Evolutionary conservation across 2,888 invertebrate species (phyloP), one percentile per base, ranked within the genome.

Genomic region (Hipparchia sbordonii): DNA sequence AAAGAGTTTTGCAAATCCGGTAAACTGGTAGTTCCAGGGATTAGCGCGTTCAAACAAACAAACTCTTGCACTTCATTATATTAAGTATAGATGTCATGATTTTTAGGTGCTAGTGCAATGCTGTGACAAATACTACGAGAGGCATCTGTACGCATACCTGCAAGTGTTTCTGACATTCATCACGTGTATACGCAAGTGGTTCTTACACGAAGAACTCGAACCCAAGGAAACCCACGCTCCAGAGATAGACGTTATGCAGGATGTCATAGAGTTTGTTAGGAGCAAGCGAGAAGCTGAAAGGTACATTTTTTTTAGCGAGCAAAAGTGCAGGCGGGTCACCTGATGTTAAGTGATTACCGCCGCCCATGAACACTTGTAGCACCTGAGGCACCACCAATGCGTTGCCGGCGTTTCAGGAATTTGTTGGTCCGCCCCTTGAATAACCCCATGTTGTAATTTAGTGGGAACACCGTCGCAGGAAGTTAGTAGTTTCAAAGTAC

Each of bases 121-220:
- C 80, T 95, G 94, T 83, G 95, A 95, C 79, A 94, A 91, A 83
- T 89, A 90, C 79, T 95, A 96, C 83, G 94, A 95, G 77, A 90
- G 89, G 13, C 95, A 96, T 81, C 86, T 95, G 0, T 87, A 90
- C 72, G 94, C 95, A 0, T 97, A 96, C 82, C 86, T 97, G 62
- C 95, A 95, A 85, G 95, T 97, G 3, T 97, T 97, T 82, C 92
- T 95, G 76, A 95, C 96, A 0, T 97, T 97, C 84, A 86, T 96
- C 1, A 87, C 92, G 2, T 95, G 95, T 77, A 89, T 97, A 39
- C 87, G 90, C 62, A 93, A 92, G 72, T 96, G 97, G 95, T 94
- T 88, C 51, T 81, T 85, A 62, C 70, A 73, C 0, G 66, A 78
- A 76, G n/a, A 68, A 60, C 12, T 51, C 46, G 46, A 77, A 23